phyloP scores from a whole-genome alignment of 1,140 invertebrate species.

The Drosophila mauritiana region DNA sequence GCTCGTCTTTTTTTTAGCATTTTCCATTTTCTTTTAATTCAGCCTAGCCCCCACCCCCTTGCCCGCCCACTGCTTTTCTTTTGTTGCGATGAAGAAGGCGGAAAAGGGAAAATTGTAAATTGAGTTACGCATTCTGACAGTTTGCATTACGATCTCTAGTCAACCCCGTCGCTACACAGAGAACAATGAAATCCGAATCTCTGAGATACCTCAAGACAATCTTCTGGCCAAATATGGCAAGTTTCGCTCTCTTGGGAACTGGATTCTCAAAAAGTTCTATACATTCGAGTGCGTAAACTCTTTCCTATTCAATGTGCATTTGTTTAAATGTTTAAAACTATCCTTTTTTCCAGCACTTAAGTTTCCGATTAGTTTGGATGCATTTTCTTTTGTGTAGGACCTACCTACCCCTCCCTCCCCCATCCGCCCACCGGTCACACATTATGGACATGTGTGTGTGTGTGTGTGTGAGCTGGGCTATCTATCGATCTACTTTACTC shows the following conservation, averaged over 20 bases:
- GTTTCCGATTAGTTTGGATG: no score
- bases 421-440: constrained; percentile 37
- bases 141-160: constrained; percentile 74
- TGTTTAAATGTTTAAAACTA: no score
- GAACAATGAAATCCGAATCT: background rate
- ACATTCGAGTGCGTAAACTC: no score
- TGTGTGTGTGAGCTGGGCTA: constrained; percentile 44
- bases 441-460: constrained; percentile 47
- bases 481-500: constrained; percentile 81
- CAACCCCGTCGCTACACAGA: constrained; percentile 14
- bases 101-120: constrained; percentile 79
- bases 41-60: constrained; percentile 36
- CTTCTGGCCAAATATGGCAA: no score
- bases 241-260: no score
- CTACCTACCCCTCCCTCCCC: background rate
- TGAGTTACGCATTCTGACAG: constrained; percentile 82
- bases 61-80: constrained; percentile 26
- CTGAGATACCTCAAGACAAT: no score
- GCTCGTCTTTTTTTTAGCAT: constrained; percentile 72
- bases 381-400: constrained; percentile 1
- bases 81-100: constrained; percentile 52
- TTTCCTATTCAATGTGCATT: no score
- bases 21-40: constrained; percentile 82
- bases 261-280: no score
- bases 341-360: no score